phyloP scores from a whole-genome alignment of 2,888 invertebrate genomes.

The Dasypolia templi region DNA sequence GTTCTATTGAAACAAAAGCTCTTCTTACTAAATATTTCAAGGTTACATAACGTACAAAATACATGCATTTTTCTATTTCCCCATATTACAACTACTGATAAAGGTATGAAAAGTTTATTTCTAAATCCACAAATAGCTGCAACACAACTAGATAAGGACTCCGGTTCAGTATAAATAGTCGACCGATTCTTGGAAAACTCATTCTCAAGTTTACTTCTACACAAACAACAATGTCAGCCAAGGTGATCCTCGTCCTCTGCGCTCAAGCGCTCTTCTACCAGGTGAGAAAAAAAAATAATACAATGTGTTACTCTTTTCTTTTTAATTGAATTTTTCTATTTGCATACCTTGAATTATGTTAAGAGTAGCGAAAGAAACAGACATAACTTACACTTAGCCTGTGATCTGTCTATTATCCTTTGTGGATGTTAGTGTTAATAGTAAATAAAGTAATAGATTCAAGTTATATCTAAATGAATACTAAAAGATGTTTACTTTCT shows the following conservation, averaged over 20 bases:
- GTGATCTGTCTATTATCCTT: too few species aligned
- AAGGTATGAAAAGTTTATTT: background rate
- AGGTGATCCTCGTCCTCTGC: constrained; percentile 31
- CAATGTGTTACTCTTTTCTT: too few species aligned
- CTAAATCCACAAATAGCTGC: constrained; percentile 17
- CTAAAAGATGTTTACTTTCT: too few species aligned
- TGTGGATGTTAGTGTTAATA: too few species aligned
- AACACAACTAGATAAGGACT: constrained; percentile 5
- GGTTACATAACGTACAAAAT: constrained; percentile 3
- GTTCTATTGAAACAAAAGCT: background rate
- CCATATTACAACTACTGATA: constrained; percentile 13
- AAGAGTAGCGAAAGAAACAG: too few species aligned
- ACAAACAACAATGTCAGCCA: background rate
- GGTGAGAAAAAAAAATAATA: too few species aligned
- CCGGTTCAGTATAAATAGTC: background rate
- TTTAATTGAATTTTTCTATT: too few species aligned
- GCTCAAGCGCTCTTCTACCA: constrained; percentile 27
- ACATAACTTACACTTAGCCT: too few species aligned
- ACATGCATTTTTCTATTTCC: background rate
- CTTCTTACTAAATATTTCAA: background rate
- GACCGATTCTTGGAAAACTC: background rate
- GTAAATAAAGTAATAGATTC: too few species aligned
- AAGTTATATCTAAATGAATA: too few species aligned
- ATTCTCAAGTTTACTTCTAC: background rate
- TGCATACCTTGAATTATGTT: too few species aligned